Evolutionary conservation across 2,888 invertebrate genomes (phyloP), one percentile per base, ranked within the genome.

Genomic region (Parascotia fuliginaria): DNA sequence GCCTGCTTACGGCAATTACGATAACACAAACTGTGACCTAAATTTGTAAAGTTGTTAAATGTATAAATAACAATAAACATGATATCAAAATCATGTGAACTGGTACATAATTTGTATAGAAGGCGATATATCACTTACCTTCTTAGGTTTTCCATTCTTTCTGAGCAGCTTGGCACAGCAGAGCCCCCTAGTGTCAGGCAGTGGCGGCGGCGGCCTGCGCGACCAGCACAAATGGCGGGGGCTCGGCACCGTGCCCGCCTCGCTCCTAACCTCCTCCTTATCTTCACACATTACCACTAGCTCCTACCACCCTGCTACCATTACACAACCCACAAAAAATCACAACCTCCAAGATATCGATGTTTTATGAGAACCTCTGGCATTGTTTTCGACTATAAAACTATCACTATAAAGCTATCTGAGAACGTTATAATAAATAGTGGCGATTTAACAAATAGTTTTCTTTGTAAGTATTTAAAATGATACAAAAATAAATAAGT

Each of bases 91-190:
- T n/a, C n/a, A n/a, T n/a, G n/a, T n/a, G n/a, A n/a, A n/a, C n/a
- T n/a, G n/a, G n/a, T n/a, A n/a, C n/a, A n/a, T n/a, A n/a, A n/a
- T n/a, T n/a, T n/a, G n/a, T n/a, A n/a, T n/a, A n/a, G n/a, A n/a
- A n/a, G n/a, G n/a, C n/a, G n/a, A n/a, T 19, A 52, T 37, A 38
- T 39, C 29, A 60, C 82, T 92, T 79, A 96, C 96, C 94, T 96
- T 96, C 86, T 96, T 96, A 41, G 96, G 96, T 79, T 95, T 95
- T 67, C 96, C 96, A 87, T 96, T 96, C 92, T 96, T 96, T 79
- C 95, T 93, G 48, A 97, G 94, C 65, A 97, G 92, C 86, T 96
- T 96, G 77, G 95, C 95, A 87, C 96, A 96, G 85, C 96, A 96
- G 81, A 96, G 96, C 60, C 96, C 96, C 59, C 96, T 94, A 72